Percentiles rank a stretch among this genome's conserved stretches.
These are phyloP conservation scores for Steinernema carpocapsae DNA, from an alignment of 2,888 invertebrate genomes.

Conservation along the genomic window DNA sequence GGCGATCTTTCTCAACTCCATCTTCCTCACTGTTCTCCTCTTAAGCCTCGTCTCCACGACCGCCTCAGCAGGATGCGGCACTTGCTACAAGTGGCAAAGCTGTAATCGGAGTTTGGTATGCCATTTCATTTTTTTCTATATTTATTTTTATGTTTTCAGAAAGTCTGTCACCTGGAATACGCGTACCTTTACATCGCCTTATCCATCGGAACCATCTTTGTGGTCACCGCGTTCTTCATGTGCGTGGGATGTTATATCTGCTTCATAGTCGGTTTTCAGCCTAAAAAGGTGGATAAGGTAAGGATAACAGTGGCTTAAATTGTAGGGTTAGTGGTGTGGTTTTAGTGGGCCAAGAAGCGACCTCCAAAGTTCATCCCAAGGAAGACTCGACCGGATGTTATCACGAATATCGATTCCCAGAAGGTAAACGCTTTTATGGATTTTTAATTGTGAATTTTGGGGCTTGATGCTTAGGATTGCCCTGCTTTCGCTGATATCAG, in stretches of 20 bases:
- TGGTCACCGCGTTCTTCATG: neutral
- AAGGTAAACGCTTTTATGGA: too few relatives aligned
- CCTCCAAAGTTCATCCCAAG: conserved; percentile 2
- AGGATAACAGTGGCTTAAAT: neutral
- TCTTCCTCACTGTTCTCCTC: too few relatives aligned
- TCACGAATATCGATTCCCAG: neutral
- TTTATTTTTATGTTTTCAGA: neutral
- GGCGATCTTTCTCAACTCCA: too few relatives aligned
- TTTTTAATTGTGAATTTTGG: too few relatives aligned
- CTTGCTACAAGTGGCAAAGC: neutral
- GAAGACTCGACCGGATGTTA: neutral
- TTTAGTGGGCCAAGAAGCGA: neutral
- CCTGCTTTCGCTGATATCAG: too few relatives aligned
- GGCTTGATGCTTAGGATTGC: too few relatives aligned
- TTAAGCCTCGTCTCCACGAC: too few relatives aligned
- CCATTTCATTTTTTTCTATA: neutral
- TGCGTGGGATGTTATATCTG: neutral
- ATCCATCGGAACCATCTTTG: neutral
- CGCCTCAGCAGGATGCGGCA: neutral
- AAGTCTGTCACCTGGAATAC: neutral
- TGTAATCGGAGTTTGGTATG: neutral
- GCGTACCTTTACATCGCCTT: neutral
- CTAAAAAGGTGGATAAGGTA: neutral
- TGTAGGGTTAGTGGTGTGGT: neutral
- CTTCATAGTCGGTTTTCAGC: neutral